Conservation (phyloP, 2,113 vertebrate species). For the Edolisoma coerulescens region DNA sequence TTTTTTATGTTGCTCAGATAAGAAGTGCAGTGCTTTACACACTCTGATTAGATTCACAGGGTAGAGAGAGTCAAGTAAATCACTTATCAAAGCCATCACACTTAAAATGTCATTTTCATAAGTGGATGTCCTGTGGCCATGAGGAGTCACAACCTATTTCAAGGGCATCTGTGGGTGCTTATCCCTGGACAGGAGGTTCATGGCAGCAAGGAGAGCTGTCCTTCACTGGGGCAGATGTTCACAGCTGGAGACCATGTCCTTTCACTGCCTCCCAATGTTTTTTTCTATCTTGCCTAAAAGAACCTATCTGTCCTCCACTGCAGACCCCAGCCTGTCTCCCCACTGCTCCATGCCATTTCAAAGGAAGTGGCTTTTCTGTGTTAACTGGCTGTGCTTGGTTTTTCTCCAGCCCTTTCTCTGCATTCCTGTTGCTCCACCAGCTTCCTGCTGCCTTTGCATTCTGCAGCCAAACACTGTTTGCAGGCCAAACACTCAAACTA, state of each 20-base stretch:
- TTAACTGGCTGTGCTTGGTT: background rate
- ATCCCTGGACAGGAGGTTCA: background rate
- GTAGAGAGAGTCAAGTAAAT: background rate
- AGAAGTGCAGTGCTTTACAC: background rate
- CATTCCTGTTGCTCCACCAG: background rate
- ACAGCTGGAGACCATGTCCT: background rate
- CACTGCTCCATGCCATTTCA: background rate
- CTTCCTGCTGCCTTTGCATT: rapidly evolving
- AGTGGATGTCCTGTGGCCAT: background rate
- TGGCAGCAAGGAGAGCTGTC: background rate
- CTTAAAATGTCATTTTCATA: background rate
- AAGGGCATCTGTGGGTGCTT: background rate
- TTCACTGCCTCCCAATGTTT: background rate
- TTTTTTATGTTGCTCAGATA: background rate
- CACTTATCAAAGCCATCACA: background rate
- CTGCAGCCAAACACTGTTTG: background rate
- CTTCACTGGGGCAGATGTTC: background rate
- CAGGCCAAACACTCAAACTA: background rate
- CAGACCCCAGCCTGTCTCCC: background rate
- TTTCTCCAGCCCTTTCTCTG: background rate
- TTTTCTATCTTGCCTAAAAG: background rate
- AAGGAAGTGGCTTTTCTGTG: background rate
- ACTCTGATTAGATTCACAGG: background rate
- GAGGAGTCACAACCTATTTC: background rate
- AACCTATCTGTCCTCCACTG: background rate